Evolutionary conservation across 2,888 invertebrate genomes (phyloP), one percentile per base, ranked within the genome.

Genomic region (Sinohyriopsis cumingii): DNA sequence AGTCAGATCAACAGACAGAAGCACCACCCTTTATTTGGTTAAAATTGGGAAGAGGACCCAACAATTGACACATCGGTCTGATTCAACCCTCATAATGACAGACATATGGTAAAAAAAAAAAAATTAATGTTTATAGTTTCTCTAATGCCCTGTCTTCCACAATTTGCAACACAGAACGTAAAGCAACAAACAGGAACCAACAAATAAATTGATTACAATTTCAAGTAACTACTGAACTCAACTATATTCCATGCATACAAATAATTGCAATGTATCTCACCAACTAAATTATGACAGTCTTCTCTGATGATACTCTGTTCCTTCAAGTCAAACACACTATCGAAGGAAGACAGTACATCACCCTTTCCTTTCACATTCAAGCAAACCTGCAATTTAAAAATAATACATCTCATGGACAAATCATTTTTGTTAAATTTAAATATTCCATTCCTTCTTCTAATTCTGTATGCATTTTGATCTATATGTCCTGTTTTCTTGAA

Each of bases 301-400:
- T 95, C 94, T 78, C 98, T 92, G 61, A 99, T 92, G 82, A 94
- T 91, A 85, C 94, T 93, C 91, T 99, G 99, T 89, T 98, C 96
- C n/a, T 95, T 93, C 87, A 99, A 92, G 91, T 99, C 97, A 91
- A 95, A 99, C 83, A 99, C 95, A 91, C 98, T 98, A 91, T 97
- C 96, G 91, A 98, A 98, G 7, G 89, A 86, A 59, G 87, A 81
- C 55, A 91, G 76, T 4, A 89, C 85, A 80, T 91, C 89, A 3
- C 88, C 88, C 75, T 90, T 89, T 28, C 88, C 90, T 9, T 88
- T 82, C 0, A 91, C 90, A 69, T 90, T 89, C 25, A 91, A 86
- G 66, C 91, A 89, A 55, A 90, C 88, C 91, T 91, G 79, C 66
- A 70, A 85, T 53, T 63, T 64, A 63, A 68, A 67, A 62, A 12